These are phyloP conservation scores for Brienomyrus brachyistius DNA, from an alignment of 2,113 vertebrate genomes.

Conservation along the genomic window DNA sequence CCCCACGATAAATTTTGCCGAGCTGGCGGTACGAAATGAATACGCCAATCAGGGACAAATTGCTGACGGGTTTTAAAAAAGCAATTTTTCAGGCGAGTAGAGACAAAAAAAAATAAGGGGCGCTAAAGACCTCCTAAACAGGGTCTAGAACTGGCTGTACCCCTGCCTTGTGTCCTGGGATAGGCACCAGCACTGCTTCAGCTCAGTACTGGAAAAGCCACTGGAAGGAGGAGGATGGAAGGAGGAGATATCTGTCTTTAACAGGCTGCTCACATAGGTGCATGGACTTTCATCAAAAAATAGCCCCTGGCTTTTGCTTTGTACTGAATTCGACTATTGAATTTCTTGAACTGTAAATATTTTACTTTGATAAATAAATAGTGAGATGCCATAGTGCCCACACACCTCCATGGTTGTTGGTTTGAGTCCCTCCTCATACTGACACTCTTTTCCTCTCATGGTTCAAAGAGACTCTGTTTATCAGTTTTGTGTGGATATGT, in stretches of 20 bases:
- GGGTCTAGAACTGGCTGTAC: neutral
- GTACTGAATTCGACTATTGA: neutral
- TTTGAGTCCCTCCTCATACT: neutral
- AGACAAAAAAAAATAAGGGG: neutral
- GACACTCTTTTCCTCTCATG: neutral
- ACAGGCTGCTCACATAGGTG: neutral
- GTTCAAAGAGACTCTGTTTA: neutral
- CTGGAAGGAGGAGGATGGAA: neutral
- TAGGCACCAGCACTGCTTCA: neutral
- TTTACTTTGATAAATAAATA: neutral
- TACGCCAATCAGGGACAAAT: neutral
- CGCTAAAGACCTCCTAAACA: neutral
- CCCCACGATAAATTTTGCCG: neutral
- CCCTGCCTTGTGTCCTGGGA: neutral
- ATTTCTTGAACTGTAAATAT: slow-evolving; percentile 1
- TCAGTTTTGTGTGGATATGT: neutral
- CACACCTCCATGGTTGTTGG: neutral
- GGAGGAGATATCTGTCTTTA: neutral
- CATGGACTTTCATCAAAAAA: neutral
- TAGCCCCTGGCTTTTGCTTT: neutral
- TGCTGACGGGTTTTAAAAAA: neutral
- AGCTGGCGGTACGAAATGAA: neutral
- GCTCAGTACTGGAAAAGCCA: neutral
- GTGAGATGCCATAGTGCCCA: neutral
- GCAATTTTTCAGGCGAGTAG: neutral